Percentiles rank a stretch among this genome's conserved stretches.
Conservation (phyloP, 2,113 vertebrate genomes). For the Dipodomys ordii region DNA sequence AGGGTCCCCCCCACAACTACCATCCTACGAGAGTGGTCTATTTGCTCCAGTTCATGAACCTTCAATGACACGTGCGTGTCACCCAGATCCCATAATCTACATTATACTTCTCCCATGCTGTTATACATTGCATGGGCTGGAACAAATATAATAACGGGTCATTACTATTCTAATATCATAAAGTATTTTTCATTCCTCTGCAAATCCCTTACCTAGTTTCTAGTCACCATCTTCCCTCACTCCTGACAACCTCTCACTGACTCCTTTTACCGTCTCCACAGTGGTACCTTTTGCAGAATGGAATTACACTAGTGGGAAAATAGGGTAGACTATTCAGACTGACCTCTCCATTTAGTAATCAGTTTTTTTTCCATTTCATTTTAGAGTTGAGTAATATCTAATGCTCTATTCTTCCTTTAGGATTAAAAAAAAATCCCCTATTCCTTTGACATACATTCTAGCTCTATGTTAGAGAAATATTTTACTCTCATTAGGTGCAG, state of each 20-base stretch:
- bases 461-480: neutral
- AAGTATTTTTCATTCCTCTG: neutral
- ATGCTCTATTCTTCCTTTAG: neutral
- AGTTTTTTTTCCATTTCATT: neutral
- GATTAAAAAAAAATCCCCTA: neutral
- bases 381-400: neutral
- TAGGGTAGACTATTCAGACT: neutral
- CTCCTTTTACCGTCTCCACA: neutral
- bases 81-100: neutral
- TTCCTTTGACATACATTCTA: slow-evolving; percentile 36
- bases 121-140: neutral
- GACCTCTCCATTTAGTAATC: neutral
- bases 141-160: neutral
- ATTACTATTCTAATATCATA: neutral
- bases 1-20: neutral
- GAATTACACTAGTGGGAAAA: neutral
- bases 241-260: neutral
- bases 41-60: neutral
- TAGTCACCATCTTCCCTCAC: too few relatives aligned
- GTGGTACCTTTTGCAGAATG: neutral
- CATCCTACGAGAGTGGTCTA: too few relatives aligned
- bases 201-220: neutral
- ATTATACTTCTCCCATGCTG: neutral
- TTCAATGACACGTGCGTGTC: neutral
- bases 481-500: neutral